Conservation (phyloP, 2,797 vertebrate genomes). For the Morus bassanus region DNA sequence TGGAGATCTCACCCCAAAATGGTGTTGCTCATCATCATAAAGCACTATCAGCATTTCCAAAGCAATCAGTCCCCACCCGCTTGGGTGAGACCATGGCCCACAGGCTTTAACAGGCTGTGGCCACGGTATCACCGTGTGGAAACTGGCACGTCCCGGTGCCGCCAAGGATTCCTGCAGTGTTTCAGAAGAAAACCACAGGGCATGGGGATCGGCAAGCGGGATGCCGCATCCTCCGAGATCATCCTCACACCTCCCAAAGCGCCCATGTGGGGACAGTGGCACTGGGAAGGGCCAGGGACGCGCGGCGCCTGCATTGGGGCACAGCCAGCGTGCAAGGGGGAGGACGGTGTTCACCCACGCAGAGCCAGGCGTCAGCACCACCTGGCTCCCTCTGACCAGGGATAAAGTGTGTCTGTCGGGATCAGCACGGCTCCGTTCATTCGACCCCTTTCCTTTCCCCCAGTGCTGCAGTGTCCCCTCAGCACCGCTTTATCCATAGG, state of each 20-base stretch:
- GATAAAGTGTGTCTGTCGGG: neutral
- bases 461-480: neutral
- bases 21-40: neutral
- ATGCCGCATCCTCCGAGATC: rapidly evolving
- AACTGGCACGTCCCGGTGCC: rapidly evolving
- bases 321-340: rapidly evolving
- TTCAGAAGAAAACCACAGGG: neutral
- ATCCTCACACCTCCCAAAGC: neutral
- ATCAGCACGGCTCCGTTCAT: neutral
- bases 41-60: neutral
- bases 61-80: neutral
- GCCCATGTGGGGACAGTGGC: neutral
- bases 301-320: rapidly evolving
- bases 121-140: neutral
- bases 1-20: neutral
- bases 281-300: neutral
- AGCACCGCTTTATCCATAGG: rapidly evolving
- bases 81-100: rapidly evolving
- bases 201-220: rapidly evolving
- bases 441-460: neutral
- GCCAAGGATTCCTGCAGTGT: neutral
- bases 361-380: neutral
- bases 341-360: neutral
- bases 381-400: neutral
- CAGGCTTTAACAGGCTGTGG: neutral